Evolutionary conservation across 2,797 vertebrate genomes (phyloP).

Genomic region (Poecilia velifera): DNA sequence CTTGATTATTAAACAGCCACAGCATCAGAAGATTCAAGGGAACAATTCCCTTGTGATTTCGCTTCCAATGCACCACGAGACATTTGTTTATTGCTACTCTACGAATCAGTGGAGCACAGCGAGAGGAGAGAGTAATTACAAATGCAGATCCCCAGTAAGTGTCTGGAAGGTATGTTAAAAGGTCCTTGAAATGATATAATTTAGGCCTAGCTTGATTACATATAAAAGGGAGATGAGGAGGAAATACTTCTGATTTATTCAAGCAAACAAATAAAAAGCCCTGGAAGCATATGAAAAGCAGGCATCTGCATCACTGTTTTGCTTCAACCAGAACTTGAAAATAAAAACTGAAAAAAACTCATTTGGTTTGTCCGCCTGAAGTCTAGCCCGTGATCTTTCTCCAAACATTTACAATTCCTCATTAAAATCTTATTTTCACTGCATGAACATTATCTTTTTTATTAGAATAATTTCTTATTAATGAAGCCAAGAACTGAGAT

Average conservation of each 20-base stretch:
- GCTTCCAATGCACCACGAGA: slow-evolving; percentile 55
- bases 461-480: slow-evolving; percentile 14
- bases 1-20: slow-evolving; percentile 48
- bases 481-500: slow-evolving; percentile 38
- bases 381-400: slow-evolving; percentile 15
- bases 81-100: slow-evolving; percentile 74
- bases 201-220: slow-evolving; percentile 73
- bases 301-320: slow-evolving; percentile 8
- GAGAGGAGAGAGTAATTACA: slow-evolving; percentile 69
- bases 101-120: slow-evolving; percentile 64
- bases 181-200: slow-evolving; percentile 74
- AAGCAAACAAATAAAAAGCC: slow-evolving; percentile 65
- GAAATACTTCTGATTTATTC: slow-evolving; percentile 68
- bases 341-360: slow-evolving; percentile 14
- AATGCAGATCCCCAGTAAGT: slow-evolving; percentile 75
- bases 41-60: slow-evolving; percentile 65
- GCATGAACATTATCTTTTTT: slow-evolving; percentile 24
- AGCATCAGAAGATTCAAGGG: slow-evolving; percentile 70
- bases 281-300: slow-evolving; percentile 42
- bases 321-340: slow-evolving; percentile 27
- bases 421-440: slow-evolving; percentile 42
- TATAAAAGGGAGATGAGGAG: slow-evolving; percentile 61
- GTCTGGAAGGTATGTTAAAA: slow-evolving; percentile 72
- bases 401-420: slow-evolving; percentile 37
- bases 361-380: slow-evolving; percentile 30